Evolutionary conservation across 1,140 invertebrate genomes (phyloP), one percentile per base, ranked within the genome.

Genomic region (Eumaeus atala): DNA sequence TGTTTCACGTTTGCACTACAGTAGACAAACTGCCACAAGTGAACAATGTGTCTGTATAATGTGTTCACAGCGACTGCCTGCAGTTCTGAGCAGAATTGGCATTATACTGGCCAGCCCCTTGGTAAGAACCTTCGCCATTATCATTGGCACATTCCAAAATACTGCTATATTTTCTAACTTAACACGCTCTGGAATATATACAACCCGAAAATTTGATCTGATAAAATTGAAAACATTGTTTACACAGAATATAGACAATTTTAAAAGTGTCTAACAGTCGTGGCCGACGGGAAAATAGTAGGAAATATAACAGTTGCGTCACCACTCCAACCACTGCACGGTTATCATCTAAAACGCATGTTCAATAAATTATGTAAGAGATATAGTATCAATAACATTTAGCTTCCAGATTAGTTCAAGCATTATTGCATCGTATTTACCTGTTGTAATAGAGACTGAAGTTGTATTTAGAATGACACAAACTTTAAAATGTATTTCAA

Each of bases 51-150:
- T 86, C 74, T 87, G 84, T 90, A 88, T 90, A 87, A 84, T 88
- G 83, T 89, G 86, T 91, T 95, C 94, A 86, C 93, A 95, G 94
- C 93, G 94, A 89, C 92, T 95, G 89, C 94, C 94, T 90, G 94
- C 93, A 90, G 94, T 95, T 89, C 92, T 95, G 90, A 95, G 92
- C 93, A 93, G 94, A 92, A 95, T 95, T 92, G 94, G 94, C 92
- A 93, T 95, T 90, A 94, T 95, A 91, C 93, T 95, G 92, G 93
- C 94, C 91, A 95, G 93, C 91, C 94, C 94, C 89, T 92, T 95
- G 94, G 94, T 95, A 95, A 95, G 94, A 93, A 90, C 67, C 71
- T 81, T 77, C 76, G 83, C 83, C 80, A 75, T 75, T 69, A 69
- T 80, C 81, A 84, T 80, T 80, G 83, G 81, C 81, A 87, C 78